phyloP scores from a whole-genome alignment of 2,113 vertebrate genomes.

The Gobius niger region DNA sequence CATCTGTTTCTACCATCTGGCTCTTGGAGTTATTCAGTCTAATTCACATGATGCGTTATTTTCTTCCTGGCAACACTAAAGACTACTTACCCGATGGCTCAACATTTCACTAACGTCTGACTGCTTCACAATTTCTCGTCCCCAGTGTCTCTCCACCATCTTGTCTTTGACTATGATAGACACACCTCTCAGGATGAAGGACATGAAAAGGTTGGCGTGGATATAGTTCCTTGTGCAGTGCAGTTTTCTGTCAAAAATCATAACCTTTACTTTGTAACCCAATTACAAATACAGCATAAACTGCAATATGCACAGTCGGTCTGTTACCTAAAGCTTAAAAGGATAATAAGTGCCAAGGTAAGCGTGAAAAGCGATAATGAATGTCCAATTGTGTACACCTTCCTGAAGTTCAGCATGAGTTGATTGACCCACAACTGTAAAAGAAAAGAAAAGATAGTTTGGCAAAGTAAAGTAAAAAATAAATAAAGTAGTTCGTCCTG shows the following conservation, averaged over 20 bases:
- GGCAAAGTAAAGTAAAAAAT: not conserved
- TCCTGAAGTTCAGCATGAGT: constrained; percentile 71
- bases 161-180: constrained; percentile 81
- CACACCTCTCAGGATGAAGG: constrained; percentile 81
- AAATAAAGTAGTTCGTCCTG: no score
- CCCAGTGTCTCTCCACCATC: constrained; percentile 79
- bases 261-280: not conserved
- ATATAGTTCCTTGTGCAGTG: constrained; percentile 81
- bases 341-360: constrained; percentile 80
- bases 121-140: constrained; percentile 68
- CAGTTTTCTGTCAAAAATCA: constrained; percentile 74
- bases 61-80: no score
- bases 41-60: no score
- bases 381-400: constrained; percentile 87
- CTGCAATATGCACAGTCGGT: not conserved
- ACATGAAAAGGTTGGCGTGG: constrained; percentile 80
- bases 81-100: constrained; percentile 68
- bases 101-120: constrained; percentile 77
- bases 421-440: constrained; percentile 68
- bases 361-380: constrained; percentile 81
- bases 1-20: no score
- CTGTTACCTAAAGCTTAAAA: constrained; percentile 84
- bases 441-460: constrained; percentile 15
- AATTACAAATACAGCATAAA: not conserved
- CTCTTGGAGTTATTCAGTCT: no score